Conservation (phyloP, 2,888 invertebrate species). For the Baccha elongata region DNA sequence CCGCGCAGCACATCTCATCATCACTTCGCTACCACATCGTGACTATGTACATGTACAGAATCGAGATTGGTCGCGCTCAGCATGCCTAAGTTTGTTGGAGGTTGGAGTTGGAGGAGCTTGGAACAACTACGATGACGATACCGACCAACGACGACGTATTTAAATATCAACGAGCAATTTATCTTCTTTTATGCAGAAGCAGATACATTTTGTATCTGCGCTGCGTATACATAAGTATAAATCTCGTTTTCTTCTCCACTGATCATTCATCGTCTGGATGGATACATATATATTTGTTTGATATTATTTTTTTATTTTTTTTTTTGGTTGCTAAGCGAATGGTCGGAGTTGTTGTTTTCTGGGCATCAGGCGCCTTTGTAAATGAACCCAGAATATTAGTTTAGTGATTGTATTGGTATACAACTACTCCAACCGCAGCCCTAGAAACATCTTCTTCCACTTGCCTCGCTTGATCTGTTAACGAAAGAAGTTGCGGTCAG, state of each 20-base stretch:
- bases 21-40: conserved; percentile 19
- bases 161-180: conserved; percentile 64
- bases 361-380: conserved; percentile 9
- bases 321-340: conserved; percentile 2
- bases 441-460: no score
- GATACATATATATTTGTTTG: conserved; percentile 40
- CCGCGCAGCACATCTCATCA: neutral
- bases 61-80: conserved; percentile 71
- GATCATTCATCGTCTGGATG: conserved; percentile 67
- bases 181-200: conserved; percentile 59
- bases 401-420: no score
- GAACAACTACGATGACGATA: neutral
- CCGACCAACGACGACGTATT: conserved; percentile 44
- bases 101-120: neutral
- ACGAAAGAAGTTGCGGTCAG: no score
- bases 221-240: conserved; percentile 67
- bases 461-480: no score
- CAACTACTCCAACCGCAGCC: no score
- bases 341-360: neutral
- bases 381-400: no score
- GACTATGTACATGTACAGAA: conserved; percentile 49
- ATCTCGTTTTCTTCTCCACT: conserved; percentile 74
- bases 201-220: conserved; percentile 67
- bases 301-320: conserved; percentile 27
- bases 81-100: conserved; percentile 65